A percentile compares a stretch with the other conserved stretches of the same genome.
These are phyloP conservation scores for Listrodromus nycthemerus DNA, from an alignment of 2,888 invertebrate genomes.

Conservation along the genomic window DNA sequence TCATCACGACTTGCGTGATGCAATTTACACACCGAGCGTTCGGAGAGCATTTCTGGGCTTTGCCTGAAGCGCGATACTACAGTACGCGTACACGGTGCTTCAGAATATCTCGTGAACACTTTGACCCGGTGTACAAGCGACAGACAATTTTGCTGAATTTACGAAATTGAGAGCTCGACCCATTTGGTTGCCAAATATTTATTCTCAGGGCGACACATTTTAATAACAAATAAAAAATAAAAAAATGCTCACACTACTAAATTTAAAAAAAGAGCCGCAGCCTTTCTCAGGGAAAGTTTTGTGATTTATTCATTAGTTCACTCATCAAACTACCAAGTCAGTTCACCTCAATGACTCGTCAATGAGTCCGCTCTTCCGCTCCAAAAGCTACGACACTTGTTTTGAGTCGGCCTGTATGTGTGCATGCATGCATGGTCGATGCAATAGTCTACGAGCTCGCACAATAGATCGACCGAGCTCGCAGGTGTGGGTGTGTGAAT, in stretches of 20 bases:
- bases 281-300: too few relatives aligned
- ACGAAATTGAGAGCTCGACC: too few relatives aligned
- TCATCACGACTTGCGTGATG: slow-evolving; percentile 27
- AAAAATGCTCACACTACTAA: too few relatives aligned
- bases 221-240: too few relatives aligned
- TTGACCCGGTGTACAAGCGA: not conserved
- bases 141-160: not conserved
- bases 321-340: too few relatives aligned
- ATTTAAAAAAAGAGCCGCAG: too few relatives aligned
- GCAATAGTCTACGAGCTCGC: not conserved
- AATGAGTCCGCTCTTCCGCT: not conserved
- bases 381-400: not conserved
- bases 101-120: not conserved
- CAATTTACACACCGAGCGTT: slow-evolving; percentile 35
- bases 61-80: not conserved
- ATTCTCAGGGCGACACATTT: not conserved
- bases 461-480: not conserved
- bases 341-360: too few relatives aligned
- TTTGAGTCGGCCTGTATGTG: not conserved
- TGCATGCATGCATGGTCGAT: not conserved
- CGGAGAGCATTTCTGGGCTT: slow-evolving; percentile 33
- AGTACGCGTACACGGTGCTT: not conserved
- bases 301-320: too few relatives aligned
- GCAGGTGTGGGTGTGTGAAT: slow-evolving; percentile 3
- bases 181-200: too few relatives aligned